Base-by-base conservation (phyloP, 2,113 vertebrate genomes). In the Halichoerus grypus region DNA sequence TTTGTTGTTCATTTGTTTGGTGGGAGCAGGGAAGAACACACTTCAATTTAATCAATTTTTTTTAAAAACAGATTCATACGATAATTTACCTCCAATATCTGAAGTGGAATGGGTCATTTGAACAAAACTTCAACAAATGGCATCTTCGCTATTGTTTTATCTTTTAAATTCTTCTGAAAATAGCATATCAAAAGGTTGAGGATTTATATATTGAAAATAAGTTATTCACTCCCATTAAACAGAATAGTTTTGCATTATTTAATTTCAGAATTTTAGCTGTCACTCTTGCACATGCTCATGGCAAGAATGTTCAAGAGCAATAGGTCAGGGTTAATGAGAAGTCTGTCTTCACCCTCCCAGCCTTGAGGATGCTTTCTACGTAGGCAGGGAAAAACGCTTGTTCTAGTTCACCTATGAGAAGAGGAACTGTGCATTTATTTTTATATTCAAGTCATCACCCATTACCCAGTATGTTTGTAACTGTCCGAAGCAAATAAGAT, bases 101-200 rank as follows among this genome's bases (percentile, higher is more conserved):
- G 84, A 92, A 84, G 2, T 63, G 13, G 11, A 79, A 92, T 49
- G 8, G 33, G 3, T 42, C 71, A 13, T 55, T 79, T 28, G 61
- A 84, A 92, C 71, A 36, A 26, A 26, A 9, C 42, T 39, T 59
- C 2, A 51, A 46, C 61, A 59, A 69, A 22, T n/a, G 33, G 0
- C 5, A 65, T 71, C 21, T 69, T 69, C 26, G 7, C 74, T 46
- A 19, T 33, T 65, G 8, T 92, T 53, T 21, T 63, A 0, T 55
- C 16, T 71, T 74, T 69, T 86, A 67, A 55, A 80, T 59, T 96
- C 14, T 76, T 83, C 33, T 87, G 36, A 91, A 92, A 63, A 49
- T 49, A 85, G 13, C 3, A 21, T 49, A 15, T 36, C 42, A 89
- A 89, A 83, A 14, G 7, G 7, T 71, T 88, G 11, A 49, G 61